These are phyloP conservation scores for Beroe ovata DNA, from an alignment of 37 sponge, comb jelly and placozoan species.

Conservation along the genomic window DNA sequence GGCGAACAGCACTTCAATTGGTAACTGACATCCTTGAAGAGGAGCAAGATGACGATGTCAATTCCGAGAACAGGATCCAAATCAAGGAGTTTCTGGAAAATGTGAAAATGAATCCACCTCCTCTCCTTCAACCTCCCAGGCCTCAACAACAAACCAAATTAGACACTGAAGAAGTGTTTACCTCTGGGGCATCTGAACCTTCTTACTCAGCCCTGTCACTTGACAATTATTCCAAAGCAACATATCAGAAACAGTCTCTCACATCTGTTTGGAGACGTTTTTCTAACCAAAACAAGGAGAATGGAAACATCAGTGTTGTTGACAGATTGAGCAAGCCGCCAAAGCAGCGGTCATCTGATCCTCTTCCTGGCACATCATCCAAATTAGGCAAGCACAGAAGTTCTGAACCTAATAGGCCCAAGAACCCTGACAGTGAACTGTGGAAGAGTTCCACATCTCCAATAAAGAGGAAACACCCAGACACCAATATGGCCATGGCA, in stretches of 20 bases:
- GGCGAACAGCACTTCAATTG: conserved; percentile 23
- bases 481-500: not conserved
- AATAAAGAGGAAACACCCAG: not conserved
- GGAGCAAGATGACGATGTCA: not conserved
- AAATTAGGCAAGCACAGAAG: not conserved
- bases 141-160: not conserved
- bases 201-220: not conserved
- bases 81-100: conserved; percentile 14
- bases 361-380: not conserved
- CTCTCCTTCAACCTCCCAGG: not conserved
- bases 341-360: conserved; percentile 38
- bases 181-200: not conserved
- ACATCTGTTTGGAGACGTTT: not conserved
- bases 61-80: not conserved
- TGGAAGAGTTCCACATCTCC: not conserved
- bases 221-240: not conserved
- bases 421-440: not conserved
- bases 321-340: not conserved
- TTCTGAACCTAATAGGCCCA: not conserved
- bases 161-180: not conserved
- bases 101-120: conserved; percentile 56
- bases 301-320: not conserved
- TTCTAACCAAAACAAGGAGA: not conserved
- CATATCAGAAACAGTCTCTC: not conserved
- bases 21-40: conserved; percentile 1